Evolutionary conservation across 53 echinoderm and acorn worm species (phyloP), one percentile per base, ranked within the genome.

Genomic region (Paelopatides confundens): DNA sequence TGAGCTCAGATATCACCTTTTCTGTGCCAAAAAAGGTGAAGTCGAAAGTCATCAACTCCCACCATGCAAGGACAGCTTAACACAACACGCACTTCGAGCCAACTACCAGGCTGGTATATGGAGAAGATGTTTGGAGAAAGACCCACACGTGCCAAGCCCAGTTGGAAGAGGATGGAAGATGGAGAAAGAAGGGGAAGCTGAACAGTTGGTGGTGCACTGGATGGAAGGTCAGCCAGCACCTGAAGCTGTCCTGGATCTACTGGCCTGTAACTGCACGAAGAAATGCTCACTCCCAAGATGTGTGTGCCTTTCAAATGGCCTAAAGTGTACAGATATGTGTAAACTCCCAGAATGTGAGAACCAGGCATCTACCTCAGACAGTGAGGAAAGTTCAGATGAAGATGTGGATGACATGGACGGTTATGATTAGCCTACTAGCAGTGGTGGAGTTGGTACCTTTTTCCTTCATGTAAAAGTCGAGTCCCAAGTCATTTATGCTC

Each of bases 211-310:
- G 74, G 77, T 87, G 33, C 74, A 88, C 30, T 91, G 87, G 91
- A 87, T 91, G 87, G 31, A 13, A 43, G 83, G 87, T 47, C 50
- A 31, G 13, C 91, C 82, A 69, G 91, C 91, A 66, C 87, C 91
- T 38, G 81, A 91, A 26, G 87, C 82, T 39, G 63, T 91, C 50
- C 9, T 48, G 2, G 14, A 48, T 48, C 14, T 48, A 9, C 9
- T 48, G 48, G 14, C 48, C 9, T 48, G 48, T 14, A 48, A 14
- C 48, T 48, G 48, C 14, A 48, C 48, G 14, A 9, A 14, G 9
- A 9, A 12, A 9, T 48, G 48, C 48, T 14, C 10, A 48, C 10
- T 12, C 9, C 9, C 48, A 12, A 14, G 14, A 9, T 48, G 48
- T 48, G 9, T 14, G 14, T 48, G 48, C 14, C 0, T 48, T 48